phyloP scores from a whole-genome alignment of 2,888 invertebrate species.

The Carabus problematicus region DNA sequence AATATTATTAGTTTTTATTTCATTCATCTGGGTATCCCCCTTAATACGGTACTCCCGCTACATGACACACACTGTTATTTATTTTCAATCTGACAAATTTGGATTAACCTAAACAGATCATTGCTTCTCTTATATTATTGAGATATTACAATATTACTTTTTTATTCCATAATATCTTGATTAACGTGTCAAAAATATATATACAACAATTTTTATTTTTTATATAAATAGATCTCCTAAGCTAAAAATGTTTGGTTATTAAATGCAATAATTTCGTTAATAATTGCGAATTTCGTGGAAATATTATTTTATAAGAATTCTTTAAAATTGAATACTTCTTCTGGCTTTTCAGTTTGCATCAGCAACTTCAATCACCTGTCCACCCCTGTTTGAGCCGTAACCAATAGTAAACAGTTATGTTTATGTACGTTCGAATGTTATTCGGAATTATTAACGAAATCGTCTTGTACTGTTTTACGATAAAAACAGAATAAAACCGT shows the following conservation, averaged over 20 bases:
- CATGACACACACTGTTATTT: slow-evolving; percentile 18
- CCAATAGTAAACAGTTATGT: too few relatives aligned
- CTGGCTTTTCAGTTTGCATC: too few relatives aligned
- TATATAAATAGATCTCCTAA: slow-evolving; percentile 43
- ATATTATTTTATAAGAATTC: not conserved
- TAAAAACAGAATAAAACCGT: slow-evolving; percentile 9
- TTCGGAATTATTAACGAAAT: slow-evolving; percentile 24
- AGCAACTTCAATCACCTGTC: too few relatives aligned
- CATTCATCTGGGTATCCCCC: slow-evolving; percentile 1
- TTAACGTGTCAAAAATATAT: slow-evolving; percentile 44
- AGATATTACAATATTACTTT: slow-evolving; percentile 38
- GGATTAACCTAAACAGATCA: slow-evolving; percentile 38
- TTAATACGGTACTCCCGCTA: slow-evolving; percentile 24
- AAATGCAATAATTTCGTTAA: slow-evolving; percentile 28
- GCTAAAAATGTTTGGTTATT: slow-evolving; percentile 36
- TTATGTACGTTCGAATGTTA: not conserved
- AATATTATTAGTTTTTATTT: slow-evolving; percentile 23
- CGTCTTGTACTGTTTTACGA: slow-evolving; percentile 35
- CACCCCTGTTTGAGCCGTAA: too few relatives aligned
- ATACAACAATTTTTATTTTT: slow-evolving; percentile 42
- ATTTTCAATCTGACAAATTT: slow-evolving; percentile 35
- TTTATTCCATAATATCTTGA: slow-evolving; percentile 41
- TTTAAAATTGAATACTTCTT: too few relatives aligned
- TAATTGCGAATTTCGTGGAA: slow-evolving; percentile 13
- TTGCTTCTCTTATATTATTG: slow-evolving; percentile 43